Evolutionary conservation across 2,797 vertebrate species (phyloP), one percentile per base, ranked within the genome.

Genomic region (Poecilia wingei): DNA sequence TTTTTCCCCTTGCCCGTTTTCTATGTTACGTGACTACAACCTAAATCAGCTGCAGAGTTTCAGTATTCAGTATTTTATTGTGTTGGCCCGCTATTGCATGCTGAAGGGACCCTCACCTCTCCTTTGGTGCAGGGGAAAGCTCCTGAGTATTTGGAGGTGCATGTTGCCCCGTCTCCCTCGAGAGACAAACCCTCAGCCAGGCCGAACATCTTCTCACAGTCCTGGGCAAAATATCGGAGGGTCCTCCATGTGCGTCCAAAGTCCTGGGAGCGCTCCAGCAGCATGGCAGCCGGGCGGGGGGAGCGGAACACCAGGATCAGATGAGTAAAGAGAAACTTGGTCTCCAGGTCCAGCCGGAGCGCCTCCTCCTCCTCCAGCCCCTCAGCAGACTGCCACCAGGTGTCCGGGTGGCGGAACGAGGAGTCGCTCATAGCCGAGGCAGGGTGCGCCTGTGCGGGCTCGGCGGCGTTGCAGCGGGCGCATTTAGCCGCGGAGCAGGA

Each of bases 261-360:
- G 92, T 98, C 98, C 93, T 96, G 97, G 14, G 98, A 99, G 77
- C 97, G 95, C 85, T 99, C 97, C 91, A 99, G 94, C 84, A 96
- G 89, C 98, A 99, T 98, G 87, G 96, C 96, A 2, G 96, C 96
- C 0, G 98, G 98, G 72, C 98, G 95, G 22, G 97, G 96, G 0
- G 98, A 98, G 89, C 96, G 97, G 91, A 99, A 99, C 86, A 99
- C 96, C 92, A 98, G 85, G 79, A 99, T 99, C 76, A 99, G 90
- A 84, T 99, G 98, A 2, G 98, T 98, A 87, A 99, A 97, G 92
- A 98, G 97, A 94, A 99, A 99, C 85, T 96, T 80, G 0, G 96
- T 93, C 93, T 99, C 98, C 91, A 98, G 91, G 91, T 99, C 96
- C 86, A 99, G 89, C 88, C 93, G 97, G 84, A 98, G 95, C 79